A percentile compares a stretch with the other conserved stretches of the same genome.
phyloP scores from a whole-genome alignment of 2,888 invertebrate species.

The Acrobasis suavella region DNA sequence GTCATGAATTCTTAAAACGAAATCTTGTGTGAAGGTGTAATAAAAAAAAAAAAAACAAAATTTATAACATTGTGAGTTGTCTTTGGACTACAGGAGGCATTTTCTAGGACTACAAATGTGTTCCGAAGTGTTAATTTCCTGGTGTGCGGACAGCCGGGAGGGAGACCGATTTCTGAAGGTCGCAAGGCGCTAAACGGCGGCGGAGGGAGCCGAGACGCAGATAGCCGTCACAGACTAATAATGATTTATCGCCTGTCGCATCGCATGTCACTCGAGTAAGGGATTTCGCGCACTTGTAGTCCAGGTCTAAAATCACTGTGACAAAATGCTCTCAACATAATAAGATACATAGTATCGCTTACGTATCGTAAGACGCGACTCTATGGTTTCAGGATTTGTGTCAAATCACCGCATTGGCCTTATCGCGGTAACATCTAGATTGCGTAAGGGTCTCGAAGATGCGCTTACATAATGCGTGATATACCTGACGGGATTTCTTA shows the following conservation, averaged over 20 bases:
- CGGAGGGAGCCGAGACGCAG: conserved; percentile 62
- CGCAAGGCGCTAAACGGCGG: conserved; percentile 58
- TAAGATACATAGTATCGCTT: too few species aligned
- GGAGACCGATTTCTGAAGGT: conserved; percentile 64
- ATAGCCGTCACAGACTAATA: conserved; percentile 67
- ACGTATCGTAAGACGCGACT: too few species aligned
- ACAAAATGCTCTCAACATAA: neutral
- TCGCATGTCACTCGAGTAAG: conserved; percentile 39
- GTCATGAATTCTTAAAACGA: too few species aligned
- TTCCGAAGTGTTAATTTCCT: conserved; percentile 65
- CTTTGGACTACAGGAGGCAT: neutral
- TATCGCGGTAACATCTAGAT: too few species aligned
- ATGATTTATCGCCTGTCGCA: conserved; percentile 69
- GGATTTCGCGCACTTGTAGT: conserved; percentile 14
- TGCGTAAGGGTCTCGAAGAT: too few species aligned
- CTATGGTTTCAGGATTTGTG: too few species aligned
- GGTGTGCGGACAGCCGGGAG: conserved; percentile 49
- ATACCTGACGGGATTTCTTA: too few species aligned
- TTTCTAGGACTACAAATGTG: conserved; percentile 49
- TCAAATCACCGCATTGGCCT: too few species aligned
- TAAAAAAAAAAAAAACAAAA: too few species aligned
- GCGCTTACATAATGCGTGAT: too few species aligned
- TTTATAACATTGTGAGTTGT: too few species aligned
- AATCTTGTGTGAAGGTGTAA: too few species aligned
- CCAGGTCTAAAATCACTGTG: neutral